phyloP scores from a whole-genome alignment of 2,797 vertebrate genomes.

The Hippocampus kuda region DNA sequence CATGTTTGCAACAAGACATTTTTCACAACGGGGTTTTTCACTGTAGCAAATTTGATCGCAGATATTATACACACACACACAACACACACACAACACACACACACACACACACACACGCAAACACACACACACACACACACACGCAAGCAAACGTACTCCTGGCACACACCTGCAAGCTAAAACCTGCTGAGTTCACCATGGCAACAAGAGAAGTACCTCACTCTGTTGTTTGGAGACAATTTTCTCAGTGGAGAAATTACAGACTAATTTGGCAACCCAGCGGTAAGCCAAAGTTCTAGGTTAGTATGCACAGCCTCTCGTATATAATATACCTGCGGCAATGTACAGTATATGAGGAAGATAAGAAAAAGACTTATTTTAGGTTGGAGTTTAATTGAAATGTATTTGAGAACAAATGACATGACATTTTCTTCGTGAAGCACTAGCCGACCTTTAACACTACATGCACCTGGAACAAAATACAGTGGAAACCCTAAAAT shows the following conservation, averaged over 20 bases:
- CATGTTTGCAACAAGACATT: no score
- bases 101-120: background rate
- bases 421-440: no score
- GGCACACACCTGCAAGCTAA: constrained; percentile 18
- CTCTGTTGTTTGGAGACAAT: constrained; percentile 16
- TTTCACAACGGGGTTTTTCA: no score
- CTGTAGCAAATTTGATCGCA: no score
- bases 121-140: background rate
- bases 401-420: background rate
- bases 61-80: background rate
- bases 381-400: background rate
- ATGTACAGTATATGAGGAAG: background rate
- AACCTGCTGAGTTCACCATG: constrained; percentile 45
- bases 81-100: background rate
- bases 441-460: no score
- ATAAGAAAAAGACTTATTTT: background rate
- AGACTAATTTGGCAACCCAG: constrained; percentile 9
- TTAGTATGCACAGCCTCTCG: background rate
- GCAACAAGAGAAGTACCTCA: constrained; percentile 36
- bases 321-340: background rate
- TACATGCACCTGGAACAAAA: no score
- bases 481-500: no score
- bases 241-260: constrained; percentile 21
- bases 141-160: constrained; percentile 2
- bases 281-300: constrained; percentile 2